Conservation (phyloP, 1,140 invertebrate genomes). For the Ceratina japonica region DNA sequence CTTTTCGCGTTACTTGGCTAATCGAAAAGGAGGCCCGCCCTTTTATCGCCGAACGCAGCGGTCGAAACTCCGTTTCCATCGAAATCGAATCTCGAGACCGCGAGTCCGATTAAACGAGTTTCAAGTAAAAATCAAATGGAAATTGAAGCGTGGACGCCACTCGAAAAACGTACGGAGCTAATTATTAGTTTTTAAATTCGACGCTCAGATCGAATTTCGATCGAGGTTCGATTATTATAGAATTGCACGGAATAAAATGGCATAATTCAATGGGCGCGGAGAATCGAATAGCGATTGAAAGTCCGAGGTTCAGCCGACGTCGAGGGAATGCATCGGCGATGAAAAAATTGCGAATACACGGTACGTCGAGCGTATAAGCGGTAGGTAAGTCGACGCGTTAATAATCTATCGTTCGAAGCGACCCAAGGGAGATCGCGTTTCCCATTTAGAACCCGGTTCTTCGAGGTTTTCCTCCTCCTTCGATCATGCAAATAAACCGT, state of each 20-base stretch:
- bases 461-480: slow-evolving; percentile 10
- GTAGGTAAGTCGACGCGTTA: slow-evolving; percentile 12
- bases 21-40: slow-evolving; percentile 20
- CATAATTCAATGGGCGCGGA: neutral
- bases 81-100: neutral
- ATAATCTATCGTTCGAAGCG: slow-evolving; percentile 27
- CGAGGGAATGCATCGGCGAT: too few species aligned
- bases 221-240: neutral
- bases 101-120: too few species aligned
- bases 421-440: slow-evolving; percentile 23
- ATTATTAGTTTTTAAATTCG: too few species aligned
- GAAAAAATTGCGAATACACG: slow-evolving; percentile 9
- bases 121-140: neutral
- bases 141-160: neutral
- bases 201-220: too few species aligned
- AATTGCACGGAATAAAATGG: too few species aligned
- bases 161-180: too few species aligned
- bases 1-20: slow-evolving; percentile 9
- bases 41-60: slow-evolving; percentile 15
- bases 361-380: neutral
- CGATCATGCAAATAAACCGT: slow-evolving; percentile 46
- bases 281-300: neutral
- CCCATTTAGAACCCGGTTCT: slow-evolving; percentile 37
- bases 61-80: neutral
- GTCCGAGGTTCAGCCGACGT: neutral